These are phyloP conservation scores for Chiloscyllium punctatum DNA, from an alignment of 2,797 vertebrate genomes.

Conservation along the genomic window DNA sequence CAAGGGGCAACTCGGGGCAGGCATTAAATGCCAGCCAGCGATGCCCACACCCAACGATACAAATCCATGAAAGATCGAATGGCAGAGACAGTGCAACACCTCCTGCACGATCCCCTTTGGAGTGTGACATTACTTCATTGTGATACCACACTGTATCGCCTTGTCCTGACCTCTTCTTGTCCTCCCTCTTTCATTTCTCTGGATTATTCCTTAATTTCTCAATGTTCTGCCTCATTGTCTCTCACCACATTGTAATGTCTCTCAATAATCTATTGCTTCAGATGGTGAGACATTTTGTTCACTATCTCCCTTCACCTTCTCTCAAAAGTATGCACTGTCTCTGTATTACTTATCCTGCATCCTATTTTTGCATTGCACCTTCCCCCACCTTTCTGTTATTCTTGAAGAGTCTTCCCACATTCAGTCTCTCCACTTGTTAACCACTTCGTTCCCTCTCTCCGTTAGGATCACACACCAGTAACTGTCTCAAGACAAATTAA, in stretches of 20 bases:
- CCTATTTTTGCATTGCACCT: not conserved
- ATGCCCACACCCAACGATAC: no score
- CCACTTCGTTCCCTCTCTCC: no score
- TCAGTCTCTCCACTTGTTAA: no score
- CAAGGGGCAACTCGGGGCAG: no score
- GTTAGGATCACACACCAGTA: not conserved
- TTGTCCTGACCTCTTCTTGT: no score
- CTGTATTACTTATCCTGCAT: not conserved
- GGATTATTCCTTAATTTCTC: not conserved
- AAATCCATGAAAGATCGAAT: no score
- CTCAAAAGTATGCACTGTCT: not conserved
- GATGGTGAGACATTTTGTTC: not conserved
- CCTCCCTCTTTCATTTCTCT: not conserved
- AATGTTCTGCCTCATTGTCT: not conserved
- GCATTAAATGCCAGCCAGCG: no score
- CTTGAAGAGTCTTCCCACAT: no score
- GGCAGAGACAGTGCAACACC: no score
- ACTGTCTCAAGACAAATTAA: not conserved
- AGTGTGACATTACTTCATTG: no score
- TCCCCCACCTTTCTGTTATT: not conserved
- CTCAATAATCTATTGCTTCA: not conserved
- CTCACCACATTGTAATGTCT: not conserved
- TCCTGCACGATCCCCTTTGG: no score
- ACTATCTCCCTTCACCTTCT: not conserved
- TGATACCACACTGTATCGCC: not conserved